These are phyloP conservation scores for Coregonus sp. DNA, from an alignment of 2,797 vertebrate species.

Conservation along the genomic window DNA sequence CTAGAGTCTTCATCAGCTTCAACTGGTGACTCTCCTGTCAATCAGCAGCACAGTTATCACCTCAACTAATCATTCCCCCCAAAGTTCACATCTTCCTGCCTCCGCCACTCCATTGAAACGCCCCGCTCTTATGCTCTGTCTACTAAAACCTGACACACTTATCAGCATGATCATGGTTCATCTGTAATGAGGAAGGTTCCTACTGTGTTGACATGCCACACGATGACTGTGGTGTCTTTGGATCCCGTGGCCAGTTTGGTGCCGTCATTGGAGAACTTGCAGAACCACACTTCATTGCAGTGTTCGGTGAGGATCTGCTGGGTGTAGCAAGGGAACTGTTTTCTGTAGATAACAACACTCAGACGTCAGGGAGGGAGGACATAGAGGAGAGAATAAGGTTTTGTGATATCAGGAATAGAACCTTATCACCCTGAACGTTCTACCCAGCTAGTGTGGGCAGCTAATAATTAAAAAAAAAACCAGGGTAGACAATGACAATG, in stretches of 20 bases:
- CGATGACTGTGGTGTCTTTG: conserved; percentile 96
- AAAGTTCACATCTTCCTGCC: background rate
- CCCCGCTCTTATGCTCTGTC: background rate
- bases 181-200: conserved; percentile 47
- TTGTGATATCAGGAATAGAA: background rate
- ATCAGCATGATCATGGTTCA: background rate
- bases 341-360: conserved; percentile 74
- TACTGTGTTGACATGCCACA: conserved; percentile 95
- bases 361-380: conserved; percentile 13
- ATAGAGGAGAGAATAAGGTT: background rate
- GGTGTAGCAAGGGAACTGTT: conserved; percentile 96
- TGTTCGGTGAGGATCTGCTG: conserved; percentile 97
- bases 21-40: conserved; percentile 90
- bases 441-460: background rate
- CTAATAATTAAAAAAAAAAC: too few species aligned
- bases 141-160: background rate
- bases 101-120: background rate
- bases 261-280: conserved; percentile 97
- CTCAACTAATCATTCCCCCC: background rate
- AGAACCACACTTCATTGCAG: conserved; percentile 99
- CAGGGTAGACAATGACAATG: too few species aligned
- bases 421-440: too few species aligned
- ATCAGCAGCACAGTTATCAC: conserved; percentile 10
- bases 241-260: conserved; percentile 97
- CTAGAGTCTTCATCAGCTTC: conserved; percentile 92